Evolutionary conservation across 2,797 vertebrate genomes (phyloP).

Genomic region (Galagoides demidoff): DNA sequence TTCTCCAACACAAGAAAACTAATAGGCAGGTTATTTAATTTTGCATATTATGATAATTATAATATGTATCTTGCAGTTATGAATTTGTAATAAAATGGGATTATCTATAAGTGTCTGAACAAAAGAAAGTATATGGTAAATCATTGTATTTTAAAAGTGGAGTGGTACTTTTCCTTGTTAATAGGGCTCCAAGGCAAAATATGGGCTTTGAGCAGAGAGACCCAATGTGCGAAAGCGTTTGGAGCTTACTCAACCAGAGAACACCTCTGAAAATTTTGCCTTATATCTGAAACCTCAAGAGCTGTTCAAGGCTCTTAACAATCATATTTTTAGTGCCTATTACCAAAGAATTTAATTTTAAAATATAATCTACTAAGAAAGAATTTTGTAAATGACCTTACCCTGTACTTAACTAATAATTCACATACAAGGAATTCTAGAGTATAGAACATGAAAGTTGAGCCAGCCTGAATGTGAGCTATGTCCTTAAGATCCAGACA

Average conservation of each 20-base stretch:
- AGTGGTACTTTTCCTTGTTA: background rate
- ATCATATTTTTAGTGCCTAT: background rate
- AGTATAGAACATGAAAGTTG: background rate
- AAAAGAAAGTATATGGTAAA: background rate
- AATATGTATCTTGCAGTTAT: background rate
- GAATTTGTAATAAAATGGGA: background rate
- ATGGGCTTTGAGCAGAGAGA: background rate
- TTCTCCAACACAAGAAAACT: background rate
- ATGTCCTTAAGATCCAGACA: background rate
- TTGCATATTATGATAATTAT: background rate
- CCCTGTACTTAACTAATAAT: background rate
- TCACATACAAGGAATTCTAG: background rate
- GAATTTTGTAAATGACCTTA: background rate
- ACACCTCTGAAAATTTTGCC: background rate
- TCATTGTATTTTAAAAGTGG: background rate
- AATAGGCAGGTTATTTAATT: background rate
- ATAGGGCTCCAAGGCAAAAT: background rate
- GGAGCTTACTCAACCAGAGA: background rate
- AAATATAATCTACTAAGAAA: background rate
- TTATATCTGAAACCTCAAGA: background rate
- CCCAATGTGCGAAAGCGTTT: background rate
- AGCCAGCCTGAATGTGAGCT: background rate
- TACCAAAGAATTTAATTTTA: background rate
- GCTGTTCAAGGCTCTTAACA: background rate
- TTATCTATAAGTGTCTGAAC: background rate